Base-by-base conservation (phyloP, 2,888 invertebrate genomes). In the Anthrax anthrax region DNA sequence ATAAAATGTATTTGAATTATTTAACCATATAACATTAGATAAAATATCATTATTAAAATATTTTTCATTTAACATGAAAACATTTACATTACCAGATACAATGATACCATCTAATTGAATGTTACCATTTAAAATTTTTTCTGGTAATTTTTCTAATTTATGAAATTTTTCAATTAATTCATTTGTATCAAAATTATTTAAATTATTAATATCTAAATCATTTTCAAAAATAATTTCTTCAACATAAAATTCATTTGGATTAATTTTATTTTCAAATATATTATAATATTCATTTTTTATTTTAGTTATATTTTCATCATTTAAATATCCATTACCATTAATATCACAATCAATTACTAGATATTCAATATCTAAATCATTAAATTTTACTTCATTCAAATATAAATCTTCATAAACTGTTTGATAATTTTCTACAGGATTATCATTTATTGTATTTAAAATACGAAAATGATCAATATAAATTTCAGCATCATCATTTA, bases 111-210 rank as follows among this genome's bases (percentile, higher is more conserved):
- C 56, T n/a, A 74, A 62, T 42, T 59, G 56, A 9, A 72, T 55
- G 44, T 67, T 60, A 2, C 71, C 71, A 18, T 59, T 54, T 9
- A 63, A 54, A 27, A 75, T 59, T 51, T 63, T 52, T 53, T 57
- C 46, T 32, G 60, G 55, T 60, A 60, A 43, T 51, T 64, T 51
- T 57, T 61, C 52, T 48, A 58, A 57, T 58, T 61, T 55, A 29
- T 57, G 50, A 37, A 61, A 42, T 39, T 63, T 58, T 16, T 53
- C 50, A 19, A 64, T 45, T 16, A 71, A 43, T 17, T 62, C 55
- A 2, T 62, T 52, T 2, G 63, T 60, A 1, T 57, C 39, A 13
- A 64, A 52, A 37, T 60, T 64, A 55, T 74, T 72, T n/a, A 74
- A 52, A 6, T 52, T 46, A 3, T 60, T 54, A 2, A 65, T 54